Percentiles rank a stretch among this genome's conserved stretches.
phyloP scores from a whole-genome alignment of 2,113 vertebrate species.

The Oxyruncus cristatus region DNA sequence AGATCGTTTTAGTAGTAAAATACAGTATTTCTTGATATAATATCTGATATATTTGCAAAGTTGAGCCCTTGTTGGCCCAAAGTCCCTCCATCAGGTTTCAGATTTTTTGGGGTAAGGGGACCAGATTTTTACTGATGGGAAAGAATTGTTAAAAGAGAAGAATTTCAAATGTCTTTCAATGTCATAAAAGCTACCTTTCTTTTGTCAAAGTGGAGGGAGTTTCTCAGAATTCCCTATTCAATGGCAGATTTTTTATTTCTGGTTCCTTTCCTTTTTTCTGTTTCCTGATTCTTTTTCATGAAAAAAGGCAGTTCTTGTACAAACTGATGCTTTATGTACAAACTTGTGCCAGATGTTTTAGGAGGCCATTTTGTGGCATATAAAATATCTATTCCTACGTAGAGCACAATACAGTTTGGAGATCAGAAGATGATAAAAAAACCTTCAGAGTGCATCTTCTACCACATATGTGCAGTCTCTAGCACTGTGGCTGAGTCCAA shows the following conservation, averaged over 20 bases:
- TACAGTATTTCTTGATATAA: neutral
- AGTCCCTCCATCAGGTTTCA: neutral
- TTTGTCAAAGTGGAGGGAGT: neutral
- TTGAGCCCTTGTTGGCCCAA: neutral
- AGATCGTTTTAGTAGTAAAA: neutral
- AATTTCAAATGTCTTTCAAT: neutral
- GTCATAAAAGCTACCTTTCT: neutral
- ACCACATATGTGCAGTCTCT: neutral
- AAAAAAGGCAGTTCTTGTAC: neutral
- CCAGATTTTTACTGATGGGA: neutral
- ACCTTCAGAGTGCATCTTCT: neutral
- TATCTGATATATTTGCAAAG: neutral
- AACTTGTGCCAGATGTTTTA: neutral
- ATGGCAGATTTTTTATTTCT: neutral
- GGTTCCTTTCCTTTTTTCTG: neutral
- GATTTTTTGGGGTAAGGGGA: neutral
- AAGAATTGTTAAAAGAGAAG: neutral
- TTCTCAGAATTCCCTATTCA: neutral
- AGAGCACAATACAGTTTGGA: neutral
- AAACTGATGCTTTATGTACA: neutral
- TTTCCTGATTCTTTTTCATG: neutral
- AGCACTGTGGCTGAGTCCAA: neutral
- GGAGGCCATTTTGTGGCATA: neutral
- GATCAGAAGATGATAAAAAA: neutral
- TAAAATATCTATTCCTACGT: neutral